These are phyloP conservation scores for Tyto alba DNA, from an alignment of 2,113 vertebrate genomes.

Conservation along the genomic window DNA sequence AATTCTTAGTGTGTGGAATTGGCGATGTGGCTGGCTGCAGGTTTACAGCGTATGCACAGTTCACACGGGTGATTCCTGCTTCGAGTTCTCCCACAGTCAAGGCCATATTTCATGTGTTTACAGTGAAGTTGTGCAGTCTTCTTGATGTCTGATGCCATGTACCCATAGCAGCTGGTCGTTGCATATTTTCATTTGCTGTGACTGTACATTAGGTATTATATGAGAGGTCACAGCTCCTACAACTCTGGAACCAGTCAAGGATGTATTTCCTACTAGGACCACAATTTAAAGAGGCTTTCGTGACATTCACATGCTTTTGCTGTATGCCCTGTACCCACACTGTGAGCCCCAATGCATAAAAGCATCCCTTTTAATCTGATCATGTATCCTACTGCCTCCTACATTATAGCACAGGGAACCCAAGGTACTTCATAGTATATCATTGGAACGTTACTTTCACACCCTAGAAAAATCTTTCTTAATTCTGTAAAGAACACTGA, in stretches of 20 bases:
- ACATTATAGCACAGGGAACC: not conserved
- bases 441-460: not conserved
- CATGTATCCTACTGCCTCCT: not conserved
- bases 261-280: not conserved
- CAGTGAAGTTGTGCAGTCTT: not conserved
- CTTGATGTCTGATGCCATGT: not conserved
- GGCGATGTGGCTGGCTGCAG: not conserved
- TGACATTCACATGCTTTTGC: rapidly evolving
- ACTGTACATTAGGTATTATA: not conserved
- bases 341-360: not conserved
- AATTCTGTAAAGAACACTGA: not conserved
- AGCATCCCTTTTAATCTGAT: not conserved
- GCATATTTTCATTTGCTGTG: not conserved
- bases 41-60: not conserved
- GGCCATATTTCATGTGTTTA: rapidly evolving
- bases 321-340: rapidly evolving
- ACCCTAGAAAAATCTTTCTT: not conserved
- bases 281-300: not conserved
- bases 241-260: not conserved
- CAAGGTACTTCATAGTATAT: not conserved
- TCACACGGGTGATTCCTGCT: not conserved
- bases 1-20: not conserved
- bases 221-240: not conserved
- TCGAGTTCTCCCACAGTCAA: not conserved
- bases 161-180: not conserved